Evolutionary conservation across 53 echinoderm and acorn worm species (phyloP).

Genomic region (Zoroaster sp.): DNA sequence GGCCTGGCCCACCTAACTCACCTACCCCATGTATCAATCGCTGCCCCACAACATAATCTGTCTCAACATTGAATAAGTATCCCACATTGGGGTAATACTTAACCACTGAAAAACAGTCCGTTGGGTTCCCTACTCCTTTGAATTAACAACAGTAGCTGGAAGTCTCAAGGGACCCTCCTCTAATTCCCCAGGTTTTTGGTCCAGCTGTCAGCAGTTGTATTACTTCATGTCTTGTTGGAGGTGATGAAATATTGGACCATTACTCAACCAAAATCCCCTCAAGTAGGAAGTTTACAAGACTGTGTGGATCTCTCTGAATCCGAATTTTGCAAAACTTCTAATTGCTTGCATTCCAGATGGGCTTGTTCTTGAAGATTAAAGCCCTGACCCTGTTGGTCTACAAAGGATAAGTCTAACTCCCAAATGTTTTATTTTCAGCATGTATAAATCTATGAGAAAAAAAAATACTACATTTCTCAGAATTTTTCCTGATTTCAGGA

Average conservation of each 20-base stretch:
- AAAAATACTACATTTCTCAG: too few species aligned
- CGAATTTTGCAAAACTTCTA: neutral
- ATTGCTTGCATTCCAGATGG: neutral
- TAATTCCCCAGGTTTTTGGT: neutral
- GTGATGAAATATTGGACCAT: conserved; percentile 51
- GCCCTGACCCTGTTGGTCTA: too few species aligned
- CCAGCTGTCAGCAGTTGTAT: conserved; percentile 6
- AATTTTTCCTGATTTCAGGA: too few species aligned
- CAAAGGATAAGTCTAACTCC: too few species aligned
- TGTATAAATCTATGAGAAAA: too few species aligned
- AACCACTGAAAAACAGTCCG: neutral
- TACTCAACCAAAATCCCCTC: neutral
- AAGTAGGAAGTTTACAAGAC: neutral
- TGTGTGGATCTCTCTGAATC: neutral
- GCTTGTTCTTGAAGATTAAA: too few species aligned
- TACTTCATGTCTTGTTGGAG: conserved; percentile 31
- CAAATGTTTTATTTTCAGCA: too few species aligned
- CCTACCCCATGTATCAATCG: conserved; percentile 1
- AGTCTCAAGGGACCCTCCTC: neutral
- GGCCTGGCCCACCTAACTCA: conserved; percentile 9
- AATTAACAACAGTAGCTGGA: neutral
- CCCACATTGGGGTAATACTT: neutral
- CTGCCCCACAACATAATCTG: conserved; percentile 16
- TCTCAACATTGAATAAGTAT: conserved; percentile 22
- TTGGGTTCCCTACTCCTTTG: neutral